These are phyloP conservation scores for Gopherus flavomarginatus DNA, from an alignment of 2,113 vertebrate genomes.

Conservation along the genomic window DNA sequence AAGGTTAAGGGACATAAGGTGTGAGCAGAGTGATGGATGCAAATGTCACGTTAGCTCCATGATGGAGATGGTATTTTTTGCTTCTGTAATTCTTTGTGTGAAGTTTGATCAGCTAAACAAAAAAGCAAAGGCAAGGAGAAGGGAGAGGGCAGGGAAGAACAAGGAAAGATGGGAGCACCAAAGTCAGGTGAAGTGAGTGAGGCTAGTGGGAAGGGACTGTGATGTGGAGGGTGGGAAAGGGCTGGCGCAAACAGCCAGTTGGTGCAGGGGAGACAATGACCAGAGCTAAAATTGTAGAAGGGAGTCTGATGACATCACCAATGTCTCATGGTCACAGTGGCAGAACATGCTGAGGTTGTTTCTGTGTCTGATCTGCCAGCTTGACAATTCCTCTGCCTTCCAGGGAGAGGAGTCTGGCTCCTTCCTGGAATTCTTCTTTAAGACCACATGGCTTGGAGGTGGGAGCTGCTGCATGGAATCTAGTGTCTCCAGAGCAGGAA, in stretches of 20 bases:
- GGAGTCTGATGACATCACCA: no score
- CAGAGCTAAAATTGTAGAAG: not conserved
- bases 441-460: not conserved
- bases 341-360: not conserved
- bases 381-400: not conserved
- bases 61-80: no score
- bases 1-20: no score
- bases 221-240: not conserved
- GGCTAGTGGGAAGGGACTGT: no score
- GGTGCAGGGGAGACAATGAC: not conserved
- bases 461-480: not conserved
- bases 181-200: no score
- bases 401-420: not conserved
- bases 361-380: not conserved
- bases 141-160: not conserved
- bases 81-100: no score
- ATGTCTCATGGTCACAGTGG: no score
- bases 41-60: no score
- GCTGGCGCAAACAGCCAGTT: not conserved
- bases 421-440: not conserved
- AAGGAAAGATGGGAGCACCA: not conserved
- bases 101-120: rapidly evolving
- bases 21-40: no score
- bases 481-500: not conserved
- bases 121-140: rapidly evolving